These are phyloP conservation scores for Ariopsis seemanni DNA, from an alignment of 2,113 vertebrate genomes.

Conservation along the genomic window DNA sequence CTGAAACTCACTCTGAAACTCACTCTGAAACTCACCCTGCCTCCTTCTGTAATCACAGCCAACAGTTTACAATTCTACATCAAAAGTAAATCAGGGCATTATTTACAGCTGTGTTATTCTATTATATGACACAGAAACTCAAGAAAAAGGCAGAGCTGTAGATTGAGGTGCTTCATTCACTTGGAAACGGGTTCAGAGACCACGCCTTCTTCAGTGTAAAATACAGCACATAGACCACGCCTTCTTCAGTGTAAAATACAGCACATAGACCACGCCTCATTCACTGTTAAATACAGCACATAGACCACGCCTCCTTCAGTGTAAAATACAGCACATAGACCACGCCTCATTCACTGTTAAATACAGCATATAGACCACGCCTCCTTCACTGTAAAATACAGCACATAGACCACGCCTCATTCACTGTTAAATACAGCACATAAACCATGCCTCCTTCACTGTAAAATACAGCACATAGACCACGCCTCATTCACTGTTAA, in stretches of 20 bases:
- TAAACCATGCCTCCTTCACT: not conserved
- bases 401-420: not conserved
- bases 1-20: not conserved
- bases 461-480: not conserved
- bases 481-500: not conserved
- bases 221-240: too few species aligned
- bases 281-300: too few species aligned
- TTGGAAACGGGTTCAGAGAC: not conserved
- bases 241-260: too few species aligned
- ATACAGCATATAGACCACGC: too few species aligned
- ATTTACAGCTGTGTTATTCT: not conserved
- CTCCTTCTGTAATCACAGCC: not conserved
- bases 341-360: too few species aligned
- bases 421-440: not conserved
- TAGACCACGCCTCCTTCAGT: too few species aligned
- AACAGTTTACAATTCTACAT: not conserved
- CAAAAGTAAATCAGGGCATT: too few species aligned
- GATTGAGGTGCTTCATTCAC: not conserved
- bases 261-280: too few species aligned
- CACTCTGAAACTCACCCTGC: not conserved
- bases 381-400: too few species aligned
- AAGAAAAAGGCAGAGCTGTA: not conserved
- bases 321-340: too few species aligned
- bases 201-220: not conserved
- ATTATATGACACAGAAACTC: not conserved